Evolutionary conservation across 2,797 vertebrate genomes (phyloP), one percentile per base, ranked within the genome.

Genomic region (Pipistrellus kuhlii): DNA sequence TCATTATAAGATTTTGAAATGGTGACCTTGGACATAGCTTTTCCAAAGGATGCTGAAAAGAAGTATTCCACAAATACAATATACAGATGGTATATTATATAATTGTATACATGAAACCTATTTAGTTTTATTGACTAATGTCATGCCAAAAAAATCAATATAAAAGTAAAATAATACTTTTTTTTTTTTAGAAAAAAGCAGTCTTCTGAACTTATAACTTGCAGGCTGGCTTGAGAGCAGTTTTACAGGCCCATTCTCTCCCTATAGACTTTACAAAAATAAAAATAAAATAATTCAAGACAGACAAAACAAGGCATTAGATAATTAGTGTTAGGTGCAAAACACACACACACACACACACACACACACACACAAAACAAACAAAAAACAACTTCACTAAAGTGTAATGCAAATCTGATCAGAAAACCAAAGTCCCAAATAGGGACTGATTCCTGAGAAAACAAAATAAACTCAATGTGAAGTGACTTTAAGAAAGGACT

Each of bases 391-490:
- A 30, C 10, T 38, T 87, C 35, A 88, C 11, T 73, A 75, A 88
- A 77, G 35, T 55, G 35, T 3, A 35, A 69, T 46, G 77, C 11
- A 86, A 83, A 86, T 78, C 44, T 20, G 2, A 55, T 69, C 11
- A 23, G 41, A 69, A 66, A 76, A 44, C 2, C 23, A 48, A 87
- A 73, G 57, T 53, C 17, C 11, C 30, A 81, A 35, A 72, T 44
- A 68, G 2, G 11, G 3, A 71, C 4, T 51, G 64, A n/a, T 32
- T 87, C 18, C 27, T 84, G 72, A 46, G 15, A 55, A 75, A 51
- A 81, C 25, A 85, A 90, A 90, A 69, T 88, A 78, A 69, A 85
- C 3, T 75, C 27, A 88, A 51, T 64, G 17, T 5, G 32, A 89
- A 69, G 6, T 15, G 14, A 8, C 13, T 85, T 84, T 57, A 53